Conservation (phyloP, 2,888 invertebrate genomes). For the Eustalomyia histrio region DNA sequence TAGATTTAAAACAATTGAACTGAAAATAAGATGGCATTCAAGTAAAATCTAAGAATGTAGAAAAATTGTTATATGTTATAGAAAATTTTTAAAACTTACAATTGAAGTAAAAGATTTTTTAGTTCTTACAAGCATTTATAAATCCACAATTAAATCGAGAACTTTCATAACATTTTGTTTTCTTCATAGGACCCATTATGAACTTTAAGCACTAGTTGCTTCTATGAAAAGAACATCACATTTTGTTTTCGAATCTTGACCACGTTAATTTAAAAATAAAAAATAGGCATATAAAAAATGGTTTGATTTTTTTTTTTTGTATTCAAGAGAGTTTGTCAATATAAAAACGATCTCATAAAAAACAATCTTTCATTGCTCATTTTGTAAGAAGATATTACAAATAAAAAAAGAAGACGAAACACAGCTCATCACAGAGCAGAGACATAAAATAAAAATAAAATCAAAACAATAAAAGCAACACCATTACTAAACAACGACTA, state of each 20-base stretch:
- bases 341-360: slow-evolving; percentile 62
- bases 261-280: slow-evolving; percentile 54
- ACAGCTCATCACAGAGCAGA: slow-evolving; percentile 39
- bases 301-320: slow-evolving; percentile 30
- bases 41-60: too few relatives aligned
- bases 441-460: slow-evolving; percentile 66
- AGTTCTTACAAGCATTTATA: too few relatives aligned
- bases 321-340: slow-evolving; percentile 46
- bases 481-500: slow-evolving; percentile 65
- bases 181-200: neutral
- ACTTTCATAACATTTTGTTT: neutral
- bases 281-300: slow-evolving; percentile 54
- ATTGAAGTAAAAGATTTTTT: too few relatives aligned
- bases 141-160: too few relatives aligned
- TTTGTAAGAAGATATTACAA: slow-evolving; percentile 43
- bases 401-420: slow-evolving; percentile 39
- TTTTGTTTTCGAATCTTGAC: slow-evolving; percentile 52
- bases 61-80: too few relatives aligned
- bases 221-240: slow-evolving; percentile 44
- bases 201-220: slow-evolving; percentile 17
- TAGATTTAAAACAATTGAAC: too few relatives aligned
- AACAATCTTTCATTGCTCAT: slow-evolving; percentile 61
- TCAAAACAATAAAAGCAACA: slow-evolving; percentile 65
- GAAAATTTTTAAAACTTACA: too few relatives aligned
- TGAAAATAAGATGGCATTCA: too few relatives aligned